Conservation (phyloP, 1,140 invertebrate genomes). For the Bilobella aurantiaca region DNA sequence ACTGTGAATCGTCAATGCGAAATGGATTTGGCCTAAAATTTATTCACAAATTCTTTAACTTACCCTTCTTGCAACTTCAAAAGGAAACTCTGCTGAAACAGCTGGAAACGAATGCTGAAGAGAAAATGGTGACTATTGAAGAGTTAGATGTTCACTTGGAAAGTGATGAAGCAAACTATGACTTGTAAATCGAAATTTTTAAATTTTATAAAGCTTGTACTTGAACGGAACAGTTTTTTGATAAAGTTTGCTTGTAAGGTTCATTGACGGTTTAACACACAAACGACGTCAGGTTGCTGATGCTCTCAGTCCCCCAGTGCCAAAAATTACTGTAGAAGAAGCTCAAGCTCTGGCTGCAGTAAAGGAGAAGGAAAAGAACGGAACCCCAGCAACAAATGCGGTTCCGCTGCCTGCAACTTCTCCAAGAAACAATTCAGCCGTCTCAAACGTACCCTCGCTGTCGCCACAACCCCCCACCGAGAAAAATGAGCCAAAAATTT, state of each 20-base stretch:
- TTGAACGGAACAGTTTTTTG: constrained; percentile 5
- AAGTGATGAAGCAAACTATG: constrained; percentile 83
- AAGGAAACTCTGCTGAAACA: constrained; percentile 74
- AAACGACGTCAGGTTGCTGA: constrained; percentile 60
- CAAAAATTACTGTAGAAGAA: constrained; percentile 23
- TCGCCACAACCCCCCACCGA: neutral
- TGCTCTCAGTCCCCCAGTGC: constrained; percentile 38
- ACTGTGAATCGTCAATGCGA: constrained; percentile 88
- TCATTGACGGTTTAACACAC: constrained; percentile 61
- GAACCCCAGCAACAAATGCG: neutral
- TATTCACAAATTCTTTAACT: constrained; percentile 90
- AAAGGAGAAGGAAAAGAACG: neutral
- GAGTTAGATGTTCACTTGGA: constrained; percentile 74
- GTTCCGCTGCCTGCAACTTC: neutral
- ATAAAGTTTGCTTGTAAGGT: constrained; percentile 40
- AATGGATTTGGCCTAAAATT: constrained; percentile 91
- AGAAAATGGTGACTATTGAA: constrained; percentile 66
- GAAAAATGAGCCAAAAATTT: no score
- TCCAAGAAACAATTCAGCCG: neutral
- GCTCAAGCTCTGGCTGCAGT: constrained; percentile 21
- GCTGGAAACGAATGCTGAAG: constrained; percentile 73
- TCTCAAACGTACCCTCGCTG: neutral
- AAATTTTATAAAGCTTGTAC: neutral
- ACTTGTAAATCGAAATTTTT: constrained; percentile 46
- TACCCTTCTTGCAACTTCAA: constrained; percentile 88